A percentile compares a stretch with the other conserved stretches of the same genome.
phyloP scores from a whole-genome alignment of 2,113 vertebrate species.

The Otolemur garnettii region DNA sequence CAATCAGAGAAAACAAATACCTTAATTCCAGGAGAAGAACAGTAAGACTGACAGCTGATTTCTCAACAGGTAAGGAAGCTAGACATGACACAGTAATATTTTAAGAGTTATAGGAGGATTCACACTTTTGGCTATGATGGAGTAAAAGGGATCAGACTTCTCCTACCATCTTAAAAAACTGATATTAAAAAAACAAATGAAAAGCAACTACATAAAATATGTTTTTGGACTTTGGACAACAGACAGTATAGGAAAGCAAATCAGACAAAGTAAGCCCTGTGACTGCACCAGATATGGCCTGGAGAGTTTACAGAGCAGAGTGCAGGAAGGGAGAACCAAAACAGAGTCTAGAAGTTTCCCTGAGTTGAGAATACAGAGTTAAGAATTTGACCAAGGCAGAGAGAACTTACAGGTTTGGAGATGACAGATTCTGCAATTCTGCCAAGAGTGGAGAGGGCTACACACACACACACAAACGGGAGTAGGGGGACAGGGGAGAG shows the following conservation, averaged over 20 bases:
- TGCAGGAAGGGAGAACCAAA: not conserved
- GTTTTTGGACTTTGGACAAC: not conserved
- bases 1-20: conserved; percentile 12
- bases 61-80: not conserved
- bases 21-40: conserved; percentile 41
- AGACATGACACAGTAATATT: not conserved
- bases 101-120: not conserved
- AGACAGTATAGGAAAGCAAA: not conserved
- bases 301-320: not conserved
- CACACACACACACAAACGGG: too few species aligned
- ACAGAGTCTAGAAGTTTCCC: not conserved
- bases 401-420: not conserved
- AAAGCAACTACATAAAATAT: not conserved
- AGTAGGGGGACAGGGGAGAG: too few species aligned
- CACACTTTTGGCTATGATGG: not conserved
- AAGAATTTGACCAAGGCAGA: not conserved
- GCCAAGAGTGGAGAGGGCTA: not conserved
- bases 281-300: not conserved
- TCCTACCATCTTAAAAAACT: not conserved
- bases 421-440: not conserved
- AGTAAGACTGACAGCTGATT: not conserved
- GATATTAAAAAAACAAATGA: not conserved
- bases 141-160: not conserved
- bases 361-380: not conserved
- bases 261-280: not conserved